Percentiles rank a stretch among this genome's conserved stretches.
Evolutionary conservation across 2,888 invertebrate genomes (phyloP).

Genomic region (Stenichneumon culpator): DNA sequence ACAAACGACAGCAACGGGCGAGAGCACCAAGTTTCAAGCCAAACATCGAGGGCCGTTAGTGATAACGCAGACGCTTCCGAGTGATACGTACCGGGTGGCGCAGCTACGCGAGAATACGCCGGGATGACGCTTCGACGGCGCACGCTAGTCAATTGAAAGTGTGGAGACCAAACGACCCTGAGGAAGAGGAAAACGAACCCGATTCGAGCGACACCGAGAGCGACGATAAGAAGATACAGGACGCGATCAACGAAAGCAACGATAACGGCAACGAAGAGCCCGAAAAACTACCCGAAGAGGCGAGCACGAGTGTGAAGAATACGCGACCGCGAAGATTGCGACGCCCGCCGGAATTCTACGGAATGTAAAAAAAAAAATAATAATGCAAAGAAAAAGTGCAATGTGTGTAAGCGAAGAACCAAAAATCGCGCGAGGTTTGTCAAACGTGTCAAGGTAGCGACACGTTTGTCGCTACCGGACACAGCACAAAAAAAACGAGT

Average conservation of each 20-base stretch:
- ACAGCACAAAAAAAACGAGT: background rate
- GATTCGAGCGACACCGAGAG: background rate
- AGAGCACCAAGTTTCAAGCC: constrained; percentile 20
- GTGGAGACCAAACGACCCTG: constrained; percentile 19
- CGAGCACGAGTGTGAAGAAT: background rate
- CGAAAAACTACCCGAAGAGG: background rate
- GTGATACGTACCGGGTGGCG: too few species aligned
- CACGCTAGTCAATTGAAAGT: constrained; percentile 24
- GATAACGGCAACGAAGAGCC: background rate
- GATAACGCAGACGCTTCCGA: too few species aligned
- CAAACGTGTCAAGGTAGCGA: too few species aligned
- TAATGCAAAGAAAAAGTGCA: background rate
- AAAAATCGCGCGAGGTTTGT: background rate
- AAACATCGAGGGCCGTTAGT: constrained; percentile 28
- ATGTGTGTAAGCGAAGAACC: too few species aligned
- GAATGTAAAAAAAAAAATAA: background rate
- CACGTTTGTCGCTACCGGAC: too few species aligned
- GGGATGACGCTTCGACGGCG: constrained; percentile 33
- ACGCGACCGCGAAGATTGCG: background rate
- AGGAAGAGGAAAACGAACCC: background rate
- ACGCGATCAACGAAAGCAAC: background rate
- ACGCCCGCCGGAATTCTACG: background rate
- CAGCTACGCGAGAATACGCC: constrained; percentile 12
- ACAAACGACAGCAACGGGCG: constrained; percentile 4
- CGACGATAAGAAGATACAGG: background rate